A percentile compares a stretch with the other conserved stretches of the same genome.
These are phyloP conservation scores for Blastobasis lacticolella DNA, from an alignment of 2,888 invertebrate species.

Conservation along the genomic window DNA sequence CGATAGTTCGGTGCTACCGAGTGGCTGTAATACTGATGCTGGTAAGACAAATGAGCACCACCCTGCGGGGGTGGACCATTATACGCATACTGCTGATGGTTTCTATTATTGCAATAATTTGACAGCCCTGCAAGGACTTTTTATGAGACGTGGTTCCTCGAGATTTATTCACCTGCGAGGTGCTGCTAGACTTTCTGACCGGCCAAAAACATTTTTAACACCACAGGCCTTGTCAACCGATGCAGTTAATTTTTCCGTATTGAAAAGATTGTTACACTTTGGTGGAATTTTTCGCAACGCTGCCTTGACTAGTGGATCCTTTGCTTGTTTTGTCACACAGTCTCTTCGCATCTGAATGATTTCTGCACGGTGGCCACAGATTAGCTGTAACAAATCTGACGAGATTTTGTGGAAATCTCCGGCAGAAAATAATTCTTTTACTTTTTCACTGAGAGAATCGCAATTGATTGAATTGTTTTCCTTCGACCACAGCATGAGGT, in stretches of 20 bases:
- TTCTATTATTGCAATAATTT: neutral
- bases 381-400: slow-evolving; percentile 10
- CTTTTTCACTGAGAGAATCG: neutral
- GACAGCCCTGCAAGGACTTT: slow-evolving; percentile 10
- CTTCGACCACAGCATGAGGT: slow-evolving; percentile 5
- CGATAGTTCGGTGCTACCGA: neutral
- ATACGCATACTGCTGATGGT: neutral
- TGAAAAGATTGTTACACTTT: slow-evolving; percentile 6
- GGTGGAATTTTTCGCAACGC: slow-evolving; percentile 11
- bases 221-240: slow-evolving; percentile 9
- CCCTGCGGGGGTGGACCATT: slow-evolving; percentile 8
- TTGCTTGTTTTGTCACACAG: neutral
- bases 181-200: slow-evolving; percentile 3
- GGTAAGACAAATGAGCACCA: neutral
- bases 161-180: slow-evolving; percentile 8
- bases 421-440: slow-evolving; percentile 5
- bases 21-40: neutral
- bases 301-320: slow-evolving; percentile 6
- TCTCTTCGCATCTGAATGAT: slow-evolving; percentile 5
- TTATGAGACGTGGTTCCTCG: neutral
- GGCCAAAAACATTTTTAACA: slow-evolving; percentile 8
- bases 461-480: neutral
- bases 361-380: slow-evolving; percentile 13
- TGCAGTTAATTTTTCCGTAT: slow-evolving; percentile 6
- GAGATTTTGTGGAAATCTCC: slow-evolving; percentile 10